Base-by-base conservation (phyloP, 2,113 vertebrate genomes). In the Dipodomys stephensi region DNA sequence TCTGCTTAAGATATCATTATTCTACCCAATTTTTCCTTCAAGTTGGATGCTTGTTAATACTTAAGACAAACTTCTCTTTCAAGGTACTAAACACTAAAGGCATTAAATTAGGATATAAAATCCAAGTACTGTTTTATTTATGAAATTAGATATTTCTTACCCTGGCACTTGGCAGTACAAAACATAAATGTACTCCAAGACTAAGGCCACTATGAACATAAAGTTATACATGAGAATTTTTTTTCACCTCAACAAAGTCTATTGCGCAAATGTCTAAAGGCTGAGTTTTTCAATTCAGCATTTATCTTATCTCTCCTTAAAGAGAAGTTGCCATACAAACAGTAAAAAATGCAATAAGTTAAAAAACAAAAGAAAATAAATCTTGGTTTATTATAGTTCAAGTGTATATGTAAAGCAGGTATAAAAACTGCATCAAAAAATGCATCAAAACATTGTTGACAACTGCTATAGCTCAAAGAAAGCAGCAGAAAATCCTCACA, bases 191-290 rank as follows among this genome's bases (percentile, higher is more conserved):
- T 72, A 67, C 4, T 94, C 92, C 95, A 90, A 97, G 88, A 72
- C 27, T 78, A 97, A 83, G 72, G 30, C 46, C 91, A 72, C 64
- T 64, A 88, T 71, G 87, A 94, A 96, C 64, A 86, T 57, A 72
- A 81, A 85, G 27, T 23, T 46, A 87, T 49, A 68, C 39, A 53
- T 19, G 65, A 62, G 92, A 1, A 88, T 83, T 94, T 92, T 83
- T 92, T 49, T 84, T 96, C 95, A 72, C 71, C 95, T 86, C 77
- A 94, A 97, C 96, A 92, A 97, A 97, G 83, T 35, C 57, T 12
- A 96, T 60, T 93, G 96, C 95, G 71, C 23, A 95, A 81, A 95
- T 95, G 87, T 96, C 62, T 39, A 97, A 94, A 73, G 6, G 8
- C 89, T 87, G 69, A 88, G 62, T 9, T 84, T 97, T 93, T 92